These are phyloP conservation scores for Eira barbara DNA, from an alignment of 2,113 vertebrate species.

Conservation along the genomic window DNA sequence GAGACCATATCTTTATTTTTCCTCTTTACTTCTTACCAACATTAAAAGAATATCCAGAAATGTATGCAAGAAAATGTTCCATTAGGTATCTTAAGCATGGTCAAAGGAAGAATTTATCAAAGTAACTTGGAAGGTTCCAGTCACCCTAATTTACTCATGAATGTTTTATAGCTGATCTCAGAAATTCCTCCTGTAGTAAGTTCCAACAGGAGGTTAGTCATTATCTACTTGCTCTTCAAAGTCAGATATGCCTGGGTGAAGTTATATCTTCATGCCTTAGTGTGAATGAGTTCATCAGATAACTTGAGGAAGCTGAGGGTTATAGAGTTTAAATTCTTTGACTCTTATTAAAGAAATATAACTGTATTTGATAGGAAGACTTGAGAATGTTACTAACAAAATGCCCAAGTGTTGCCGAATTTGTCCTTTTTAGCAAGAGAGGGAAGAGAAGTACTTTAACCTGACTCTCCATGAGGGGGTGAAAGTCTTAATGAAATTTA, in stretches of 20 bases:
- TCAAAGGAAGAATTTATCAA: background rate
- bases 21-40: background rate
- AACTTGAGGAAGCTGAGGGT: background rate
- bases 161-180: background rate
- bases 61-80: background rate
- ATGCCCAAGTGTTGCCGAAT: background rate
- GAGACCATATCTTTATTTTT: background rate
- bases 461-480: background rate
- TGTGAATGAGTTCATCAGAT: background rate
- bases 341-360: background rate
- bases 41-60: background rate
- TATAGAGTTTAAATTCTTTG: background rate
- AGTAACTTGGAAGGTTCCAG: background rate
- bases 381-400: background rate
- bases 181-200: background rate
- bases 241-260: background rate
- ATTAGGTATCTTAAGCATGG: background rate
- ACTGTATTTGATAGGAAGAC: background rate
- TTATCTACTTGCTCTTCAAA: background rate
- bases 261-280: background rate
- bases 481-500: background rate
- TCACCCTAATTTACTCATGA: background rate
- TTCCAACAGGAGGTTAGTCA: background rate
- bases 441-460: background rate
- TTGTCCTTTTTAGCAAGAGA: background rate